Evolutionary conservation across 2,888 invertebrate species (phyloP).

Genomic region (Tetanocera ferruginea): DNA sequence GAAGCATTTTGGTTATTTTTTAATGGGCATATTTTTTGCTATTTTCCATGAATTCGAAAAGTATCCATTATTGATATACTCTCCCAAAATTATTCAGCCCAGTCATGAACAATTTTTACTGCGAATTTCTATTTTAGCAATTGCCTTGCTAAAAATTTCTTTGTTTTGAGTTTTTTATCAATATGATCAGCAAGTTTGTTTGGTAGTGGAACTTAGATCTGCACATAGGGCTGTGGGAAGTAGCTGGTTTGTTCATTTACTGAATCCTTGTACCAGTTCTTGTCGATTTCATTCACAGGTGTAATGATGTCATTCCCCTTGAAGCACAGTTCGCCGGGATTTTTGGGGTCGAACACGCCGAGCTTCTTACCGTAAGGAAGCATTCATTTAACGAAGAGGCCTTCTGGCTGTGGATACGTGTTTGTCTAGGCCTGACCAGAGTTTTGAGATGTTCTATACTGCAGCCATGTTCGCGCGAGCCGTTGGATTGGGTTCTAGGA

Average conservation of each 20-base stretch:
- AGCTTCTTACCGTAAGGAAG: conserved; percentile 93
- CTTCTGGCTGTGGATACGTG: conserved; percentile 99
- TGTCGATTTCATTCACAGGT: conserved; percentile 94
- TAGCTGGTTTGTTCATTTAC: conserved; percentile 93
- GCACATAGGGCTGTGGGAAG: conserved; percentile 98
- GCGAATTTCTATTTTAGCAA: no score
- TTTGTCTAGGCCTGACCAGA: conserved; percentile 97
- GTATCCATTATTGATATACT: no score
- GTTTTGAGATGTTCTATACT: conserved; percentile 94
- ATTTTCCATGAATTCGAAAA: no score
- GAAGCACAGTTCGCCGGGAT: conserved; percentile 97
- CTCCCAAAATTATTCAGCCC: no score
- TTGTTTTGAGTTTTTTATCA: no score
- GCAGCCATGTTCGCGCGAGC: conserved; percentile 96
- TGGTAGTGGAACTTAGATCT: conserved; percentile 91
- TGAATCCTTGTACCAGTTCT: conserved; percentile 98
- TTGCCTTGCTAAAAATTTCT: no score
- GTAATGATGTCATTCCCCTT: conserved; percentile 96
- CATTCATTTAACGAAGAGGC: conserved; percentile 96
- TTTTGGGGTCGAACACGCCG: conserved; percentile 98
- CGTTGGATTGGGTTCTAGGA: conserved; percentile 98
- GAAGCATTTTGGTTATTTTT: no score
- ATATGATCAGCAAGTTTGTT: conserved; percentile 47
- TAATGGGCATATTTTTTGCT: no score
- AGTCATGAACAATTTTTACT: no score